phyloP scores from a whole-genome alignment of 2,888 invertebrate genomes.

The Drosophila trichaetosa region DNA sequence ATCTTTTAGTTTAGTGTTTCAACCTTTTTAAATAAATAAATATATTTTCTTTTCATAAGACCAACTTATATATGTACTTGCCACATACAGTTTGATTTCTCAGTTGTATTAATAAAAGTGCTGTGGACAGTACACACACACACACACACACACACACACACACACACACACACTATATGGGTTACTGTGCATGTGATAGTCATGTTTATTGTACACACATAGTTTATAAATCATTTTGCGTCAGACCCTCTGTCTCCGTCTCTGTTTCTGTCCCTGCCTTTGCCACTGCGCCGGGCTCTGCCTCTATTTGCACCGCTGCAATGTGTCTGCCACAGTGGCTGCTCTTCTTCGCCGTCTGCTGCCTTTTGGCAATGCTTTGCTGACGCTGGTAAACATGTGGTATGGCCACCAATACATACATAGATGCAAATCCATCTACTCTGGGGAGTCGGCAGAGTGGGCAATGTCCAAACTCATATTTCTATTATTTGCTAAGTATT shows the following conservation, averaged over 20 bases:
- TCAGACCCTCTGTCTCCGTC: constrained; percentile 54
- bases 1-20: too few relatives aligned
- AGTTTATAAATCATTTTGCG: constrained; percentile 78
- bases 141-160: constrained; percentile 3
- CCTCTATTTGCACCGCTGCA: constrained; percentile 37
- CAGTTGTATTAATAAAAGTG: constrained; percentile 57
- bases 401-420: background rate
- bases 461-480: constrained; percentile 37
- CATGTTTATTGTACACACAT: constrained; percentile 50
- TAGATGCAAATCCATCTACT: background rate
- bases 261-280: constrained; percentile 1
- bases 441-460: constrained; percentile 12
- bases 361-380: constrained; percentile 70
- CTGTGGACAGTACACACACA: constrained; percentile 16
- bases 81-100: constrained; percentile 6
- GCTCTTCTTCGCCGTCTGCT: constrained; percentile 68
- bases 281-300: constrained; percentile 19
- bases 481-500: constrained; percentile 60
- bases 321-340: constrained; percentile 50
- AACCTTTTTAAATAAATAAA: background rate
- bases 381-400: constrained; percentile 75
- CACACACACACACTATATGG: constrained; percentile 5
- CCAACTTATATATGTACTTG: background rate
- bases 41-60: background rate
- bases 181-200: constrained; percentile 29